A percentile compares a stretch with the other conserved stretches of the same genome.
These are phyloP conservation scores for Aphelenchoides besseyi DNA, from an alignment of 1,140 invertebrate species.

Conservation along the genomic window DNA sequence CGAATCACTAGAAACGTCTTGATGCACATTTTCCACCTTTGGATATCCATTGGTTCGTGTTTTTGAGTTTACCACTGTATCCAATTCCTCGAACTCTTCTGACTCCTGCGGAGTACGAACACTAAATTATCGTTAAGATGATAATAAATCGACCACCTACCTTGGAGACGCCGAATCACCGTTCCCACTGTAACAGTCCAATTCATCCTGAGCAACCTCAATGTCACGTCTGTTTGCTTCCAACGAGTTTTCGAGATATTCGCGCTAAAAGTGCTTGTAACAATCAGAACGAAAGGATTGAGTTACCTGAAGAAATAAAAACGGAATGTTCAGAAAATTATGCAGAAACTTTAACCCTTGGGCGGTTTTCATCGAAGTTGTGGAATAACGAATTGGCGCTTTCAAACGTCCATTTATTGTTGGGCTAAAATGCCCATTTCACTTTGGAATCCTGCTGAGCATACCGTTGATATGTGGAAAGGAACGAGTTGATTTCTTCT, in stretches of 20 bases:
- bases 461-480: slow-evolving; percentile 72
- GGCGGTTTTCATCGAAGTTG: slow-evolving; percentile 91
- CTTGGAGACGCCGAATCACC: not conserved
- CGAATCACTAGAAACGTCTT: not conserved
- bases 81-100: slow-evolving; percentile 8
- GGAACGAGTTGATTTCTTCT: slow-evolving; percentile 62
- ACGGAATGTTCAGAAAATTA: slow-evolving; percentile 93
- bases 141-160: slow-evolving; percentile 5
- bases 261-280: slow-evolving; percentile 65
- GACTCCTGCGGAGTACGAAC: not conserved
- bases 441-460: too few relatives aligned
- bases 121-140: not conserved
- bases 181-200: slow-evolving; percentile 71
- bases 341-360: slow-evolving; percentile 89
- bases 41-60: not conserved
- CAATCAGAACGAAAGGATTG: not conserved
- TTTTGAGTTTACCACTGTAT: not conserved
- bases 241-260: slow-evolving; percentile 79
- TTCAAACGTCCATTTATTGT: slow-evolving; percentile 20
- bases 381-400: slow-evolving; percentile 76
- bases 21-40: not conserved
- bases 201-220: slow-evolving; percentile 75
- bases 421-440: slow-evolving; percentile 25
- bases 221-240: slow-evolving; percentile 83
- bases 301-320: slow-evolving; percentile 77